Conservation (phyloP, 2,113 vertebrate species). For the Tonatia bakeri region DNA sequence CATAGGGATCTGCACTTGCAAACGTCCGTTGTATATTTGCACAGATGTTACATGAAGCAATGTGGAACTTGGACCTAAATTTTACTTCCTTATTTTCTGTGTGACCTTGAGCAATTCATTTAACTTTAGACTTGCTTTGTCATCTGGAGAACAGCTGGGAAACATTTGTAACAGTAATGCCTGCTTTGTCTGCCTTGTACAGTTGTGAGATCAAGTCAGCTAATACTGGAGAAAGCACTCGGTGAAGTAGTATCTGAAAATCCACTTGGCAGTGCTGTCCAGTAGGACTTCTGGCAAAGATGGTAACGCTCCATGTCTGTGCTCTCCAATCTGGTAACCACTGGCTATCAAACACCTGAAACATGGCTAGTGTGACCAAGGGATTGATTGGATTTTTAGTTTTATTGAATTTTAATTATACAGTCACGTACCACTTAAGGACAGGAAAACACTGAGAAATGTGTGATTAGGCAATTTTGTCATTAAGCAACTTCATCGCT, state of each 20-base stretch:
- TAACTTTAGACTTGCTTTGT: neutral
- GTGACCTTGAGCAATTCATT: neutral
- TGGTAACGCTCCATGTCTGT: neutral
- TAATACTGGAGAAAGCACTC: neutral
- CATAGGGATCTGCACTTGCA: neutral
- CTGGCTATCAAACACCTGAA: neutral
- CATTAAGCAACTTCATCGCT: neutral
- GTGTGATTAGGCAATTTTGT: neutral
- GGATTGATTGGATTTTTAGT: neutral
- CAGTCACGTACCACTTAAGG: neutral
- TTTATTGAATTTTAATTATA: neutral
- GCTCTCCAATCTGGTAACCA: neutral
- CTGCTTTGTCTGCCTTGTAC: neutral
- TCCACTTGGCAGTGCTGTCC: neutral
- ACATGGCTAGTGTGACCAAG: neutral
- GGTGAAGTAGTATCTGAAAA: neutral
- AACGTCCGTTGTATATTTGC: neutral
- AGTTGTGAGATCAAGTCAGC: neutral
- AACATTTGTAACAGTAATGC: neutral
- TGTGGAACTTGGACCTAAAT: neutral
- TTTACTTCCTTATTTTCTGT: neutral
- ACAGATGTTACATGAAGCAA: neutral
- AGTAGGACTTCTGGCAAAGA: neutral
- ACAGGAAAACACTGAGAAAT: neutral
- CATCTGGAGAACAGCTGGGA: neutral